Conservation (phyloP, 2,113 vertebrate species). For the Melanotaenia duboulayi region DNA sequence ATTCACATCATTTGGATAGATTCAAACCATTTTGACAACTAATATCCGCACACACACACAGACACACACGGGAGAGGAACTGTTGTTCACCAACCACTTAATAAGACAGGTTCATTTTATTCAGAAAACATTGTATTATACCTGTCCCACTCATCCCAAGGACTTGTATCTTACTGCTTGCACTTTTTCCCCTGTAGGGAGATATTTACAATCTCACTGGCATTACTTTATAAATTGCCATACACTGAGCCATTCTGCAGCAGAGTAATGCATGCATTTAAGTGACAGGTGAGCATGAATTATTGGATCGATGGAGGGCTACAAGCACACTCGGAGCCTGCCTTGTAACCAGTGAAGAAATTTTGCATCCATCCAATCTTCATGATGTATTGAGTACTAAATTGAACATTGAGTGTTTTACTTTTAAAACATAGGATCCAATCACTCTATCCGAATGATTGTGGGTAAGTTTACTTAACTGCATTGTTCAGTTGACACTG, state of each 20-base stretch:
- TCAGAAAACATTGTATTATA: slow-evolving; percentile 31
- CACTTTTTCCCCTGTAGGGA: slow-evolving; percentile 28
- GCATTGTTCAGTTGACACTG: slow-evolving; percentile 3
- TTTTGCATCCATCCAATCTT: slow-evolving; percentile 40
- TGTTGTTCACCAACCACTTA: slow-evolving; percentile 25
- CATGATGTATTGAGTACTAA: slow-evolving; percentile 44
- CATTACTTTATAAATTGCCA: slow-evolving; percentile 45
- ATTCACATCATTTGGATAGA: slow-evolving; percentile 22
- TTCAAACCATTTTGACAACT: slow-evolving; percentile 34
- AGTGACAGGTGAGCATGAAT: slow-evolving; percentile 62
- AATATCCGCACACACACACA: slow-evolving; percentile 13
- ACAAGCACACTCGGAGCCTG: slow-evolving; percentile 24
- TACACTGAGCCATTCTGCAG: slow-evolving; percentile 41
- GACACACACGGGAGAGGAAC: slow-evolving; percentile 9
- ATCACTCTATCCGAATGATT: slow-evolving; percentile 1
- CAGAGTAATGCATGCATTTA: slow-evolving; percentile 42
- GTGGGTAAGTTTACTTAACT: slow-evolving; percentile 1
- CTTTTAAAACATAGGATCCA: slow-evolving; percentile 16
- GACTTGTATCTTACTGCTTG: slow-evolving; percentile 40
- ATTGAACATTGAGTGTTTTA: slow-evolving; percentile 38
- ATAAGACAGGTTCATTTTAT: slow-evolving; percentile 34
- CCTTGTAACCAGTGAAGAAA: slow-evolving; percentile 33
- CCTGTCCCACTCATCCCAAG: background rate
- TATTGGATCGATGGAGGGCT: slow-evolving; percentile 39
- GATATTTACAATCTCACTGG: slow-evolving; percentile 51